Evolutionary conservation across 2,888 invertebrate species (phyloP).

Genomic region (Incurvaria masculella): DNA sequence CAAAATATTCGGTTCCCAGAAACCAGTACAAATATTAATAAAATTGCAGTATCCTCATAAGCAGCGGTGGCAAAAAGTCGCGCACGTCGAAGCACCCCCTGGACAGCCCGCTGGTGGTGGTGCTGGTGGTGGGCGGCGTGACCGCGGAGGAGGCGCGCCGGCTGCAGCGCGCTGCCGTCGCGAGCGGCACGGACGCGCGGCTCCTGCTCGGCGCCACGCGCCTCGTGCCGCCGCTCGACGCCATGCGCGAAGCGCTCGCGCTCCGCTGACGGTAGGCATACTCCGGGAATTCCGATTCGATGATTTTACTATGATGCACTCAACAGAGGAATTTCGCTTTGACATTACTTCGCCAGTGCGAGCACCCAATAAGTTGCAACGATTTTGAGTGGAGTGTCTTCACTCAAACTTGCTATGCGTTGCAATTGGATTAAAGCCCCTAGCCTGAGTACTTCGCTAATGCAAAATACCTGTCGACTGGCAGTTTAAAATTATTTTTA

Average conservation of each 20-base stretch:
- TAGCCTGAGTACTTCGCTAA: no score
- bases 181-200: slow-evolving; percentile 43
- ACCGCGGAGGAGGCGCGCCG: slow-evolving; percentile 61
- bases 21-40: no score
- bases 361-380: no score
- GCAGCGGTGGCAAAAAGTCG: slow-evolving; percentile 41
- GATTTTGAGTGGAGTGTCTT: no score
- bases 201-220: slow-evolving; percentile 40
- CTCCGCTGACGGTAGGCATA: no score
- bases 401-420: no score
- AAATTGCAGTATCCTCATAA: slow-evolving; percentile 57
- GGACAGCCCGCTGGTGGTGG: slow-evolving; percentile 60
- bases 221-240: slow-evolving; percentile 37
- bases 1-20: no score
- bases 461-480: not conserved
- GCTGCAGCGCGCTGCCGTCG: slow-evolving; percentile 43
- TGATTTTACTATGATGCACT: not conserved
- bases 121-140: slow-evolving; percentile 66
- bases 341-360: not conserved
- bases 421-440: no score
- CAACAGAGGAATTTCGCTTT: not conserved
- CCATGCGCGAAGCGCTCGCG: slow-evolving; percentile 32
- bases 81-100: slow-evolving; percentile 50
- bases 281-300: no score
- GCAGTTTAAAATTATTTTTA: no score